A percentile compares a stretch with the other conserved stretches of the same genome.
Evolutionary conservation across 1,140 invertebrate species (phyloP).

Genomic region (Riptortus pedestris): DNA sequence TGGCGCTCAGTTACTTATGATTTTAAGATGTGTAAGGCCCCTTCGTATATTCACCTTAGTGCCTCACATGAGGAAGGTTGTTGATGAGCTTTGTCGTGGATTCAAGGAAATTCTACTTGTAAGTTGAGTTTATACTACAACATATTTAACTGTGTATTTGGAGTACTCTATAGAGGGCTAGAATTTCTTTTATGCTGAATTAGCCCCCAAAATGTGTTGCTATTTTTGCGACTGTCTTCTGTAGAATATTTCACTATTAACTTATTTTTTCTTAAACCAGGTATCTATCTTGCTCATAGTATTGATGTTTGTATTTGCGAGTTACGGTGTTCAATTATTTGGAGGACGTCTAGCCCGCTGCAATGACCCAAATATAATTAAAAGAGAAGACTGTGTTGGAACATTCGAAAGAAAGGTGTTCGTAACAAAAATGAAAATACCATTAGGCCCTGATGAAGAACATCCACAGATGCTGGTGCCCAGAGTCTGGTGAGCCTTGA

Average conservation of each 20-base stretch:
- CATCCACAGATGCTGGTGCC: slow-evolving; percentile 94
- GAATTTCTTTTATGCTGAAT: background rate
- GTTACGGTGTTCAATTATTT: slow-evolving; percentile 95
- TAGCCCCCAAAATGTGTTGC: background rate
- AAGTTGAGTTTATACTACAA: slow-evolving; percentile 34
- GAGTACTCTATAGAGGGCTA: background rate
- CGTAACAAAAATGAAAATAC: slow-evolving; percentile 96
- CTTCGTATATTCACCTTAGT: slow-evolving; percentile 95
- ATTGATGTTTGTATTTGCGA: slow-evolving; percentile 98
- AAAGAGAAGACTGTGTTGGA: slow-evolving; percentile 82
- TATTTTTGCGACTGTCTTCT: no score
- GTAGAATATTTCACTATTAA: background rate
- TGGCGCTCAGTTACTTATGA: slow-evolving; percentile 87
- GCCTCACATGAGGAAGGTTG: slow-evolving; percentile 98
- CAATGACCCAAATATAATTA: slow-evolving; percentile 84
- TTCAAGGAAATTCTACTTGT: slow-evolving; percentile 98
- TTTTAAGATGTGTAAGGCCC: slow-evolving; percentile 89
- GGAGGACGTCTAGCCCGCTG: slow-evolving; percentile 90
- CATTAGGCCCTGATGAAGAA: slow-evolving; percentile 64
- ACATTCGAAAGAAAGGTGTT: slow-evolving; percentile 90
- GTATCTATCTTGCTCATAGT: slow-evolving; percentile 95
- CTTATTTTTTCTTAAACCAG: slow-evolving; percentile 39
- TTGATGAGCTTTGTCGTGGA: slow-evolving; percentile 95
- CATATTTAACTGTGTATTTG: background rate
- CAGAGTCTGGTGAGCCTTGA: slow-evolving; percentile 74